phyloP scores from a whole-genome alignment of 2,113 vertebrate species.

The Grantiella picta region DNA sequence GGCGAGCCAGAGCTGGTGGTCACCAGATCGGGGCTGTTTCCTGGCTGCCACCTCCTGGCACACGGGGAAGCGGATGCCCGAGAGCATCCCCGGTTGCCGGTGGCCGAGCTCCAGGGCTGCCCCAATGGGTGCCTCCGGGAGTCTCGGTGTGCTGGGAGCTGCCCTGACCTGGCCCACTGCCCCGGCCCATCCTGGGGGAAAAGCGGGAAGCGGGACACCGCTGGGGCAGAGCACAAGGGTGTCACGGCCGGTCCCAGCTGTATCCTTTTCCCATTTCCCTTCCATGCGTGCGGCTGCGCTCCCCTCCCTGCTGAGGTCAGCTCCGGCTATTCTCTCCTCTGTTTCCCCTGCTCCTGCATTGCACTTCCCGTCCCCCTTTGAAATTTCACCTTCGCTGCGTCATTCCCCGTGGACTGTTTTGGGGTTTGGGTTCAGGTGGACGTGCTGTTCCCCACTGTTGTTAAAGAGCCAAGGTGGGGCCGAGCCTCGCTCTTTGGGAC shows the following conservation, averaged over 20 bases:
- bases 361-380: conserved; percentile 48
- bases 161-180: not conserved
- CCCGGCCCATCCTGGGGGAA: not conserved
- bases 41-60: not conserved
- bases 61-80: fast-evolving
- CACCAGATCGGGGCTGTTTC: fast-evolving
- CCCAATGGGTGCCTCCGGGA: fast-evolving
- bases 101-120: not conserved
- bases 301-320: conserved; percentile 56
- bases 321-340: conserved; percentile 60
- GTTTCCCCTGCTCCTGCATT: conserved; percentile 46
- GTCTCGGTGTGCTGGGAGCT: not conserved
- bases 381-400: conserved; percentile 31
- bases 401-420: not conserved
- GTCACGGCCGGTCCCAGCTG: conserved; percentile 20
- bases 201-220: fast-evolving
- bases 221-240: not conserved
- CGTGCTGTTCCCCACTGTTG: not conserved
- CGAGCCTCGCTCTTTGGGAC: not conserved
- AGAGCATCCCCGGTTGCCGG: not conserved
- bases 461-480: not conserved
- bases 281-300: not conserved
- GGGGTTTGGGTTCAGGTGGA: not conserved
- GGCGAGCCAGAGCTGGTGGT: fast-evolving
- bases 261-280: conserved; percentile 58